Evolutionary conservation across 1,140 invertebrate genomes (phyloP).

Genomic region (Drosophila pruinosa): DNA sequence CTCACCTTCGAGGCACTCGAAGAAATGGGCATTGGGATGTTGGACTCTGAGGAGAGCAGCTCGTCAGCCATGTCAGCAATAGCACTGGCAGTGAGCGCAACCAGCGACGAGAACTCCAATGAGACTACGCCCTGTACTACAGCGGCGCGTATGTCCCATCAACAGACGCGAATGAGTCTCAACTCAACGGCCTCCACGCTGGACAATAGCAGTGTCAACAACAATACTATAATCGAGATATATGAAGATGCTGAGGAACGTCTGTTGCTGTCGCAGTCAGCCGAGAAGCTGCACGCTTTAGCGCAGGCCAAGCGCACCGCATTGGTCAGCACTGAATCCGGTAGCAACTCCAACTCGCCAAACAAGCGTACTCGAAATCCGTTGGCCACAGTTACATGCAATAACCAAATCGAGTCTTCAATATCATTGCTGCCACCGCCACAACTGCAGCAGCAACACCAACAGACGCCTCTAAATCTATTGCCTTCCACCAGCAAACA

Average conservation of each 20-base stretch:
- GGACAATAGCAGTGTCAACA: conserved; percentile 33
- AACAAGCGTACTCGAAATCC: conserved; percentile 70
- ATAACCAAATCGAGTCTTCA: conserved; percentile 37
- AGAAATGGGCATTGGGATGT: conserved; percentile 81
- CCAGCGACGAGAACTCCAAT: conserved; percentile 78
- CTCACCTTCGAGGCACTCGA: conserved; percentile 71
- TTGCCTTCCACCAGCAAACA: conserved; percentile 73
- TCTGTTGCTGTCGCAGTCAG: conserved; percentile 19
- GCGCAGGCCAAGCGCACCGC: conserved; percentile 46
- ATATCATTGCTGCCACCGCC: conserved; percentile 22
- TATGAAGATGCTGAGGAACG: conserved; percentile 43
- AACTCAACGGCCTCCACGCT: conserved; percentile 47
- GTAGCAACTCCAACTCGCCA: conserved; percentile 66
- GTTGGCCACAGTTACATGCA: conserved; percentile 57
- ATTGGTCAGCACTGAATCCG: conserved; percentile 18
- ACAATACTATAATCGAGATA: conserved; percentile 36
- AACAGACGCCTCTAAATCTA: conserved; percentile 39
- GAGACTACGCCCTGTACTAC: conserved; percentile 66
- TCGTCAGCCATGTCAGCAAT: conserved; percentile 74
- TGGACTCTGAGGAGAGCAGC: conserved; percentile 80
- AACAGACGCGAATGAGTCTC: conserved; percentile 50
- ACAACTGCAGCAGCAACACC: conserved; percentile 15
- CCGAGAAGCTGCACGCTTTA: conserved; percentile 37
- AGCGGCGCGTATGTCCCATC: conserved; percentile 60
- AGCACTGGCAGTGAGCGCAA: conserved; percentile 57